Evolutionary conservation across 2,888 invertebrate species (phyloP), one percentile per base, ranked within the genome.

Genomic region (Teleogryllus oceanicus): DNA sequence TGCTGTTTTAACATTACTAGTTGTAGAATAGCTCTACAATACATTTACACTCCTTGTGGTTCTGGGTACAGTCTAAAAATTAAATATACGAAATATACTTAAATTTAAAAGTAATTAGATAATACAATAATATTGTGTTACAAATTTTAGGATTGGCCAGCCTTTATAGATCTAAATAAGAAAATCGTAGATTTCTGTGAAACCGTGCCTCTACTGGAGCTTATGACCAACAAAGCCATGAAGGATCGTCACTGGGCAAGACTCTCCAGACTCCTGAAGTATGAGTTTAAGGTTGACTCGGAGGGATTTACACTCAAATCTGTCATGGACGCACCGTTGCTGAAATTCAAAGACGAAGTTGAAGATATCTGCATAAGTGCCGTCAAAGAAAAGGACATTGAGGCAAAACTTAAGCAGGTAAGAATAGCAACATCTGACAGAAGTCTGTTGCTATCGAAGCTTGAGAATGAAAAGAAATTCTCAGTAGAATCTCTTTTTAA

Each of bases 331-430:
- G 96, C 96, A 1, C 95, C 96, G 0, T 88, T 97, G 51, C 87
- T 96, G 50, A 89, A 93, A 85, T 89, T 92, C 85, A 96, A 95
- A 86, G 96, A 96, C 84, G 96, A 96, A 83, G 94, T 96, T 74
- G 96, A 96, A 92, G 96, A 96, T 85, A 94, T 96, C 83, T 96
- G 96, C 84, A 93, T 96, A 62, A 93, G 95, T 84, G 96, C 96
- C 0, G 92, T 94, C 0, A 96, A 96, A 88, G 97, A 97, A 86
- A 93, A 93, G 84, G 96, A 97, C 84, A 96, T 96, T 82, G 96
- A 96, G 88, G 94, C 93, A 0, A 96, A 96, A 88, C 86, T 96
- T 81, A 94, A 93, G 83, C 94, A 94, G 87, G 77, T 77, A n/a
- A 13, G 62, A 62, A 62, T 37, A 37, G 1, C 21, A 21, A 37